Conservation (phyloP, 2,797 vertebrate genomes). For the Pelodytes ibericus region DNA sequence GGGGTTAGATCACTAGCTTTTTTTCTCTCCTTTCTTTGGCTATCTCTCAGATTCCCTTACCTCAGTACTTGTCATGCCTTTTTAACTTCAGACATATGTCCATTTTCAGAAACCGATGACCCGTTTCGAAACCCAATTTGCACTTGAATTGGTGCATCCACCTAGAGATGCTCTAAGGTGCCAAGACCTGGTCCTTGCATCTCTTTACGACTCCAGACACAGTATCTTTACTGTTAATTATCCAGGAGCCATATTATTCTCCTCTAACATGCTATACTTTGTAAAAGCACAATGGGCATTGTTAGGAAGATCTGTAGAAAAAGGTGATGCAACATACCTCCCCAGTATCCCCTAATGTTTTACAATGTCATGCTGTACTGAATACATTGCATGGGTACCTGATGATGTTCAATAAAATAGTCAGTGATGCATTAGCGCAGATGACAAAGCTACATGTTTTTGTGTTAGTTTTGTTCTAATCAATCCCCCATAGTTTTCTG, state of each 20-base stretch:
- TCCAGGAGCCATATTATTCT: constrained; percentile 8
- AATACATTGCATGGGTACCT: background rate
- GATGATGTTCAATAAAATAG: constrained; percentile 24
- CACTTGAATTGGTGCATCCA: background rate
- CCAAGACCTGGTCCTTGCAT: constrained; percentile 2
- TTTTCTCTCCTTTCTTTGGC: too few relatives aligned
- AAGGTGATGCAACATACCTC: background rate
- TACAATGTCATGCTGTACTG: constrained; percentile 6
- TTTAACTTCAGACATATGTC: background rate
- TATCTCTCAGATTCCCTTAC: background rate
- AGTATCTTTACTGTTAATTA: constrained; percentile 28
- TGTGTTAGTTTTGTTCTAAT: constrained; percentile 36
- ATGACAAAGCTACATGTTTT: constrained; percentile 16
- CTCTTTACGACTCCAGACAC: constrained; percentile 12
- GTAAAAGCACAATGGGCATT: background rate
- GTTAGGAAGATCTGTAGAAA: constrained; percentile 28
- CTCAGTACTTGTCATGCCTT: background rate
- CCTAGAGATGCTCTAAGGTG: background rate
- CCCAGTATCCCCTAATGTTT: constrained; percentile 6
- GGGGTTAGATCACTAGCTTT: too few relatives aligned
- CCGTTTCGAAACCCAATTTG: background rate
- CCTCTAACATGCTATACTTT: constrained; percentile 8
- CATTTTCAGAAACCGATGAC: background rate
- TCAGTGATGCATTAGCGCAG: constrained; percentile 21
- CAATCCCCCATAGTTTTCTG: constrained; percentile 33